Evolutionary conservation across 2,113 vertebrate genomes (phyloP).

Genomic region (Australoheros scitulus): DNA sequence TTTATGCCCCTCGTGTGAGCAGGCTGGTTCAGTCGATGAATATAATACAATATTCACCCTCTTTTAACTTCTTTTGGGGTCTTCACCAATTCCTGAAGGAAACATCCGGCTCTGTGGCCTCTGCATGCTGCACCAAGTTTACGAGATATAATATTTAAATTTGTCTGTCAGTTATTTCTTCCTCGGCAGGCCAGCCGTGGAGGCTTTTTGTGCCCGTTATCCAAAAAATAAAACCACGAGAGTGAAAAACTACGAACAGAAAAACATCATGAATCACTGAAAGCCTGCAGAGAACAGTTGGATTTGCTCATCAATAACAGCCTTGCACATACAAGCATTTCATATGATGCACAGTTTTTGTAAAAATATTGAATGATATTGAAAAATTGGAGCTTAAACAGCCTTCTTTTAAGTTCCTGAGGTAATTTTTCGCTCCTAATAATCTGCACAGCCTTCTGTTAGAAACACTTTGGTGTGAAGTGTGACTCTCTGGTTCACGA

Average conservation of each 20-base stretch:
- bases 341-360: background rate
- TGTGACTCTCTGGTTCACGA: background rate
- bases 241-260: fast-evolving
- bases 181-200: background rate
- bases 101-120: background rate
- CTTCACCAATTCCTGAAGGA: background rate
- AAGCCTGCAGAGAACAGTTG: background rate
- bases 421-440: background rate
- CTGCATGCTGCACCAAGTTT: background rate
- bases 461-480: background rate
- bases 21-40: background rate
- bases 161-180: background rate
- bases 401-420: background rate
- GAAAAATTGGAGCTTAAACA: background rate
- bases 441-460: background rate
- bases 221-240: fast-evolving
- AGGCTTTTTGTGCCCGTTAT: background rate
- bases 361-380: background rate
- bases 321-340: background rate
- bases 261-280: background rate
- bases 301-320: background rate
- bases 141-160: background rate
- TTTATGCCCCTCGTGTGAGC: background rate
- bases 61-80: background rate
- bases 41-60: background rate